Evolutionary conservation across 2,113 vertebrate species (phyloP).

Genomic region (Tupaia chinensis): DNA sequence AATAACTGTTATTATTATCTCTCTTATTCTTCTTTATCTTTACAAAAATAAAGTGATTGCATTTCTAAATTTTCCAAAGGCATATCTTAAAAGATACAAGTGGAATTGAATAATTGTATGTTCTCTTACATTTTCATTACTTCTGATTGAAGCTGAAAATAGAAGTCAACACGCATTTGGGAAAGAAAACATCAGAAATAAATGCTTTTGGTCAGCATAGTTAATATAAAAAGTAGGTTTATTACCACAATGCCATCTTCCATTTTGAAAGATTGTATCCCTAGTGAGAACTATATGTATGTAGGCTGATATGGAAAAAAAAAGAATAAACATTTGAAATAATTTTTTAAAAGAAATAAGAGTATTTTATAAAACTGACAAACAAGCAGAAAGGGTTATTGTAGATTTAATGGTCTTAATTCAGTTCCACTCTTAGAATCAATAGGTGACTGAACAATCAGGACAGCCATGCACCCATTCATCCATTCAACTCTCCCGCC

Average conservation of each 20-base stretch:
- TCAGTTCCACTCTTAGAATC: neutral
- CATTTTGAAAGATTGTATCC: constrained; percentile 2
- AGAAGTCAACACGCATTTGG: constrained; percentile 44
- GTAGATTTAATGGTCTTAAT: neutral
- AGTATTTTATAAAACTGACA: neutral
- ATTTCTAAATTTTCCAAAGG: constrained; percentile 12
- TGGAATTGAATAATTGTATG: neutral
- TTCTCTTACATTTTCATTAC: constrained; percentile 41
- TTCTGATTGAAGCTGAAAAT: constrained; percentile 38
- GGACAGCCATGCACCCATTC: neutral
- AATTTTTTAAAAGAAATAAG: constrained; percentile 12
- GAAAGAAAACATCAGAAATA: constrained; percentile 26
- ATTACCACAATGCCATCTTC: constrained; percentile 18
- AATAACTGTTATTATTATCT: neutral
- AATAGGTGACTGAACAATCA: neutral
- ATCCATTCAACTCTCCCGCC: neutral
- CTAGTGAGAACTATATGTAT: neutral
- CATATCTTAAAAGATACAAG: constrained; percentile 28
- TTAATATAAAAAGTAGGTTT: constrained; percentile 19
- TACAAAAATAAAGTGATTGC: neutral
- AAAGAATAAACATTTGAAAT: constrained; percentile 28
- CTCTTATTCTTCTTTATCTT: neutral
- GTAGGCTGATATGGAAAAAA: neutral
- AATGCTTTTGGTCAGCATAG: constrained; percentile 31
- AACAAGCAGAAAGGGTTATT: neutral